Evolutionary conservation across 2,113 vertebrate genomes (phyloP), one percentile per base, ranked within the genome.

Genomic region (Alligator mississippiensis): DNA sequence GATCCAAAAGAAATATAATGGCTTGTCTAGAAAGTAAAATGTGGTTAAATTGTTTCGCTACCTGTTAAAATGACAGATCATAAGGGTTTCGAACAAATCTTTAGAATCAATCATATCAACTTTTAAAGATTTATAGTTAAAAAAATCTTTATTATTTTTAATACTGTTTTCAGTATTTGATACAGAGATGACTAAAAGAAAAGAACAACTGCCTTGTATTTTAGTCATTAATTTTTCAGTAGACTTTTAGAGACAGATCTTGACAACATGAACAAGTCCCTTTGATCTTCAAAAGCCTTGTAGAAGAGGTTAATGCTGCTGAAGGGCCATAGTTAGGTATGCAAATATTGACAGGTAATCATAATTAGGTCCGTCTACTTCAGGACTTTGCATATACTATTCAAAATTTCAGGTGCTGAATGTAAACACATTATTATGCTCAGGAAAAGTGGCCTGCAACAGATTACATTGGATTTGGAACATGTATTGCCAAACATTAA

Each of bases 11-110:
- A 87, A 66, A 84, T n/a, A 77, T 54, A 87, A 85, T 1, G 3
- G 63, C 82, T 62, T 81, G 19, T 72, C n/a, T 90, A 89, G 66
- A 84, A 82, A 94, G 77, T 74, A 95, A 94, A 88, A 93, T 22
- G 1, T 82, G 87, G 19, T 75, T 66, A 74, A 25, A 66, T 55
- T 75, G 62, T 24, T 83, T 87, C 22, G 22, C 85, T 61, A 24
- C 2, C 28, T 89, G 75, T 72, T 80, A 64, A 21, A 76, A 57
- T 76, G 91, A 77, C 0, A 54, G 54, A 87, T 13, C 30, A 77
- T 17, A 59, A 4, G 34, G 16, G 25, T 25, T 77, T 77, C 63
- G 83, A 83, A 88, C 25, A 16, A 80, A 70, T 68, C 14, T 85
- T 89, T 72, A 85, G 28, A 59, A 77, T 85, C 27, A 18, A 18